These are phyloP conservation scores for Microdon myrmicae DNA, from an alignment of 2,888 invertebrate genomes.

Conservation along the genomic window DNA sequence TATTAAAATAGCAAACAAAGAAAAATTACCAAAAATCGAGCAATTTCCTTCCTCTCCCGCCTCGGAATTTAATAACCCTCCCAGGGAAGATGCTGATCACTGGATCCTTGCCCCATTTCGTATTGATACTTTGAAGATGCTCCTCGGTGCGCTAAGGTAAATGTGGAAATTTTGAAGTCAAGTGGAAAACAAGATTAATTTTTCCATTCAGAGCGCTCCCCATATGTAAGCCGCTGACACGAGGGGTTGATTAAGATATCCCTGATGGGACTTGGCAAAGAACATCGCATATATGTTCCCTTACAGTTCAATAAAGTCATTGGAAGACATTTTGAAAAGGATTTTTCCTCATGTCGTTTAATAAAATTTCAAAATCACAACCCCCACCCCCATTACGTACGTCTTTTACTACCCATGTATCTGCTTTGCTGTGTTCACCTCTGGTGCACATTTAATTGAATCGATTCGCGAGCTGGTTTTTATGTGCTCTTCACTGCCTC, in stretches of 20 bases:
- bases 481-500: slow-evolving; percentile 18
- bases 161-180: slow-evolving; percentile 37
- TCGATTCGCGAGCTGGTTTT: slow-evolving; percentile 36
- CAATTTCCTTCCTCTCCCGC: slow-evolving; percentile 37
- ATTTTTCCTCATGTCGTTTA: too few species aligned
- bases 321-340: too few species aligned
- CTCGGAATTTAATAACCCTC: slow-evolving; percentile 46
- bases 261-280: too few species aligned
- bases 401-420: too few species aligned
- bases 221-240: slow-evolving; percentile 24
- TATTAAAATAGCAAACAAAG: slow-evolving; percentile 51
- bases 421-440: too few species aligned
- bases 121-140: slow-evolving; percentile 41
- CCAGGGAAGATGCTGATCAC: slow-evolving; percentile 29
- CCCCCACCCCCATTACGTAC: too few species aligned
- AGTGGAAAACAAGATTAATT: slow-evolving; percentile 52
- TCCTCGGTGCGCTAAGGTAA: slow-evolving; percentile 17
- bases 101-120: slow-evolving; percentile 12
- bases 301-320: too few species aligned
- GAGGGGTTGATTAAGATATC: slow-evolving; percentile 47
- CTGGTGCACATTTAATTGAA: slow-evolving; percentile 31
- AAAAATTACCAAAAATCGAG: slow-evolving; percentile 52
- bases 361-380: too few species aligned
- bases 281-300: too few species aligned
- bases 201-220: slow-evolving; percentile 22